A percentile compares a stretch with the other conserved stretches of the same genome.
Conservation (phyloP, 2,113 vertebrate species). For the Catharus fuscescens region DNA sequence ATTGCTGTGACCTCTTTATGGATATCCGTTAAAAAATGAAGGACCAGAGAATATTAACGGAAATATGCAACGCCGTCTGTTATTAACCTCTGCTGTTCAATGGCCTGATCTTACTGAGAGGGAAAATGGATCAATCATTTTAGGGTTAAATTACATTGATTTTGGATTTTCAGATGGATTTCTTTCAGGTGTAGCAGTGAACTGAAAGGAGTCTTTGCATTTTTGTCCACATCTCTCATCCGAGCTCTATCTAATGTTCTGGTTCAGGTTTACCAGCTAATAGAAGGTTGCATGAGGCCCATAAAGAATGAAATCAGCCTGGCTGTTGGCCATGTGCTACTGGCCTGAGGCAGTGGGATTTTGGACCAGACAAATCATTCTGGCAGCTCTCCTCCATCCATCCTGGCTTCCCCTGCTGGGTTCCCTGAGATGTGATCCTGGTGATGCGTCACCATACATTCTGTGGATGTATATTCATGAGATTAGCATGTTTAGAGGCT, state of each 20-base stretch:
- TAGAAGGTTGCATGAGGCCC: neutral
- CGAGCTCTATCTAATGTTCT: neutral
- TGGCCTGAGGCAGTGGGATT: neutral
- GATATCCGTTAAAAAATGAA: constrained; percentile 41
- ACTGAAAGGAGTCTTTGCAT: neutral
- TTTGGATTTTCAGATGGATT: constrained; percentile 1
- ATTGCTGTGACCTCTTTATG: constrained; percentile 27
- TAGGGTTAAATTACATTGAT: constrained; percentile 37
- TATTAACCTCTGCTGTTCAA: neutral
- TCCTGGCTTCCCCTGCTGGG: neutral
- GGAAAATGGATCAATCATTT: constrained; percentile 10
- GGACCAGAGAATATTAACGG: neutral
- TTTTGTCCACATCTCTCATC: neutral
- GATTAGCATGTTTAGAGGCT: neutral
- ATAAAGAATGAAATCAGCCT: neutral
- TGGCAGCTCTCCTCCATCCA: neutral
- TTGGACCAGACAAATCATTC: neutral
- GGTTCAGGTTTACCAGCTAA: neutral
- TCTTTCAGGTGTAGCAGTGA: neutral
- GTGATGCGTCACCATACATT: neutral
- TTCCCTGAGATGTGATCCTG: neutral
- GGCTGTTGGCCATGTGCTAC: neutral
- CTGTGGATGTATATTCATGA: no score
- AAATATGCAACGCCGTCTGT: neutral
- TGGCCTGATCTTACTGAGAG: neutral